Conservation (phyloP, 1,140 invertebrate species). For the Papilio polytes region DNA sequence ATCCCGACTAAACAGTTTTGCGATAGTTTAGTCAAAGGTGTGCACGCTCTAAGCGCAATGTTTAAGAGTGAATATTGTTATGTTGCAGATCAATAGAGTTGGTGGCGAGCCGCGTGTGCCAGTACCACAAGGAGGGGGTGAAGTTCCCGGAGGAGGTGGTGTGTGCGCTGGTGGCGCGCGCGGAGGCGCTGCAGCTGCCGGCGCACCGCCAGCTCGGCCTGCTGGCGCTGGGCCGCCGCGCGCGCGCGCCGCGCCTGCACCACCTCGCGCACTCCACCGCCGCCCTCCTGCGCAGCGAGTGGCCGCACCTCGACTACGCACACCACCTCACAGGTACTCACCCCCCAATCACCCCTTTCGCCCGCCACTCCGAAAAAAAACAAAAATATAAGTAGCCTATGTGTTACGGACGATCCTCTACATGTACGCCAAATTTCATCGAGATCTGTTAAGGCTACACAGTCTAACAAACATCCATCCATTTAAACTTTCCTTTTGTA, state of each 20-base stretch:
- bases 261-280: slow-evolving; percentile 54
- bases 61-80: background rate
- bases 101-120: slow-evolving; percentile 56
- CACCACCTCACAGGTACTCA: slow-evolving; percentile 52
- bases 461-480: too few relatives aligned
- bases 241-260: slow-evolving; percentile 44
- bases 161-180: slow-evolving; percentile 47
- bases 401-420: too few relatives aligned
- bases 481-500: too few relatives aligned
- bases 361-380: too few relatives aligned
- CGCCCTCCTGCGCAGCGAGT: slow-evolving; percentile 58
- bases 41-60: too few relatives aligned
- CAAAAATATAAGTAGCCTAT: too few relatives aligned
- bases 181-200: slow-evolving; percentile 50
- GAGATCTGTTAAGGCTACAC: too few relatives aligned
- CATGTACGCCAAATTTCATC: too few relatives aligned
- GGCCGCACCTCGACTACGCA: slow-evolving; percentile 49
- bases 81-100: slow-evolving; percentile 53
- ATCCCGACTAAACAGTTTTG: too few relatives aligned
- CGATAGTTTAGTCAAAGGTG: too few relatives aligned
- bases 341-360: too few relatives aligned
- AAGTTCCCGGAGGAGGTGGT: slow-evolving; percentile 56
- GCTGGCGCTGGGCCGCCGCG: slow-evolving; percentile 53
- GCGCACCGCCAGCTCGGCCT: slow-evolving; percentile 59
- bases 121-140: slow-evolving; percentile 67